Base-by-base conservation (phyloP, 2,888 invertebrate species). In the Ectobius pallidus region DNA sequence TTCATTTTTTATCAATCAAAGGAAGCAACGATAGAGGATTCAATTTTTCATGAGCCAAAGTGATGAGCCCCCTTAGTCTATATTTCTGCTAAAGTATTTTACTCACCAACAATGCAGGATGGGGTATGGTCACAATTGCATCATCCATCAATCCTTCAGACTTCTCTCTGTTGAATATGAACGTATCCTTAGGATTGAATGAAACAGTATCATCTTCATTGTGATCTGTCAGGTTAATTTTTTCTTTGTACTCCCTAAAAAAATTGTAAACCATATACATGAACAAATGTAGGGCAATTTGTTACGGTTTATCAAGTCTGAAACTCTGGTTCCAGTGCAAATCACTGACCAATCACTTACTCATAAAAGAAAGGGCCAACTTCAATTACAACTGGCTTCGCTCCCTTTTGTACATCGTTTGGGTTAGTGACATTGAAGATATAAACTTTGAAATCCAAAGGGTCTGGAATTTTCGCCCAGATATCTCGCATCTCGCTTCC, bases 391-490 rank as follows among this genome's bases (percentile, higher is more conserved):
- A 88, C 88, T 0, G 95, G 94, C 34, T 88, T 87, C 0, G 82
- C 90, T 0, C 95, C 95, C 18, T 87, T 86, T 71, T 88, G 86
- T 0, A 94, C 87, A 52, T 91, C 93, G 0, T 88, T 87, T 0
- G 90, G 87, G 82, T 96, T 96, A 6, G 94, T 93, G 55, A 94
- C 88, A 80, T 95, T 94, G 81, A 93, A 95, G 0, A 95, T 79
- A 79, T 91, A 93, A 27, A 95, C 85, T 78, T 91, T 91, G 80
- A 94, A 93, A 78, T 91, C 90, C 42, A 95, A 79, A 0, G 91
- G 87, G 77, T 94, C 90, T 0, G 95, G 94, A 0, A 94, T 88
- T 76, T 90, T 89, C 67, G 89, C 83, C 92, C 95, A 96, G 84
- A 93, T 87, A 44, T 89, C 87, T 18, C 94, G 88, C 22, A 93